These are phyloP conservation scores for human (Homo sapiens) DNA, from an alignment of 2,113 vertebrate genomes.

Conservation along the genomic window DNA sequence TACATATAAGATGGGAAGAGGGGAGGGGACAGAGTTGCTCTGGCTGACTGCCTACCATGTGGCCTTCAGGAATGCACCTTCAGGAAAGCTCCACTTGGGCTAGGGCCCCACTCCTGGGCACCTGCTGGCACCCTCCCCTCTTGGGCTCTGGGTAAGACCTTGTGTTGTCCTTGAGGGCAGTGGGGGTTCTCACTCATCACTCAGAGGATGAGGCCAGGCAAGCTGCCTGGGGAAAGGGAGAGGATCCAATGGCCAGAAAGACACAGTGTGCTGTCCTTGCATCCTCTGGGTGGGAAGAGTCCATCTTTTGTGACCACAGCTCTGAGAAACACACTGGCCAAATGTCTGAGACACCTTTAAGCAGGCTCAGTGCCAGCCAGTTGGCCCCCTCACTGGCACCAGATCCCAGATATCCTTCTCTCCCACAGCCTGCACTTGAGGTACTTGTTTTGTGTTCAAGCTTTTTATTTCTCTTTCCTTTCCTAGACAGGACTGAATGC, in stretches of 20 bases:
- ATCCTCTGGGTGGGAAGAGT: slow-evolving; percentile 48
- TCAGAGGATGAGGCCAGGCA: not conserved
- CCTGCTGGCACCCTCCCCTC: not conserved
- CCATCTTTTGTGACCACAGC: slow-evolving; percentile 76
- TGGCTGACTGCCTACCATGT: slow-evolving; percentile 25
- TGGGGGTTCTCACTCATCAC: not conserved
- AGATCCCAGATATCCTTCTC: not conserved
- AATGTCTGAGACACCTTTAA: not conserved
- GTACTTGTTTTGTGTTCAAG: slow-evolving; percentile 31
- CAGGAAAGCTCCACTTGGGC: not conserved
- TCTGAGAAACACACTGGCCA: slow-evolving; percentile 82
- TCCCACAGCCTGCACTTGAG: not conserved
- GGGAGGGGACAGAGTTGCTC: slow-evolving; percentile 64
- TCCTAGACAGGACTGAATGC: not conserved
- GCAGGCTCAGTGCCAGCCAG: not conserved
- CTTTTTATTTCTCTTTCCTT: slow-evolving; percentile 42
- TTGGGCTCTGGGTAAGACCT: not conserved
- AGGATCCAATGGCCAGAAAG: not conserved
- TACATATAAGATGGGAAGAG: slow-evolving; percentile 70
- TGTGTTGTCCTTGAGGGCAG: not conserved
- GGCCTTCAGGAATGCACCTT: not conserved
- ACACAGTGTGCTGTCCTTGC: not conserved
- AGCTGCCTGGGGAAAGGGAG: not conserved
- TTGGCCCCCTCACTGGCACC: not conserved
- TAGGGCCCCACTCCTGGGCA: not conserved